Conservation (phyloP, 1,140 invertebrate genomes). For the Drosophila melanogaster region DNA sequence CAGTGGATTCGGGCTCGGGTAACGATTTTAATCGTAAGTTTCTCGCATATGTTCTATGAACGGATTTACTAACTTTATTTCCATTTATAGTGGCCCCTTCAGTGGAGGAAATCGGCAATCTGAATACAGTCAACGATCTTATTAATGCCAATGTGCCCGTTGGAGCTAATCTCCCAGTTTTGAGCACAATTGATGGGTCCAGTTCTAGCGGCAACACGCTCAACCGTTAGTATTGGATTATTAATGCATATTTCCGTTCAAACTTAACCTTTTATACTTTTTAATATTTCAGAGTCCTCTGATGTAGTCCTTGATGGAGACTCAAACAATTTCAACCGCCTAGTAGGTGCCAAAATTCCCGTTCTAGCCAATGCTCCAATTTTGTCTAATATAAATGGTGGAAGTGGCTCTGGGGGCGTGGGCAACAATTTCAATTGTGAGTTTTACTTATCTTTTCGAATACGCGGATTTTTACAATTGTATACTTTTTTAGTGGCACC, state of each 20-base stretch:
- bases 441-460: too few relatives aligned
- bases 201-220: neutral
- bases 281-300: neutral
- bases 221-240: neutral
- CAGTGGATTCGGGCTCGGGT: conserved; percentile 6
- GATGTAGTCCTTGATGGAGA: neutral
- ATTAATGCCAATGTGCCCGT: neutral
- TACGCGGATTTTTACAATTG: too few relatives aligned
- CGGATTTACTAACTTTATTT: neutral
- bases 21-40: conserved; percentile 11
- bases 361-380: neutral
- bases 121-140: neutral
- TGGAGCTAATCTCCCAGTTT: neutral
- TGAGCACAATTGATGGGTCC: neutral
- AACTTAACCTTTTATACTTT: too few relatives aligned
- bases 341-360: neutral
- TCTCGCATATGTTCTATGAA: neutral
- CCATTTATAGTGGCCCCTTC: neutral
- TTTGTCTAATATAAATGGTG: neutral
- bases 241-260: too few relatives aligned
- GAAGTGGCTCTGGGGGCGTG: neutral
- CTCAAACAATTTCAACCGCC: neutral
- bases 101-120: neutral
- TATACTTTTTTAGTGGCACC: neutral
- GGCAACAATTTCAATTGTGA: too few relatives aligned